A percentile compares a stretch with the other conserved stretches of the same genome.
Evolutionary conservation across 2,113 vertebrate species (phyloP).

Genomic region (Odocoileus hemionus): DNA sequence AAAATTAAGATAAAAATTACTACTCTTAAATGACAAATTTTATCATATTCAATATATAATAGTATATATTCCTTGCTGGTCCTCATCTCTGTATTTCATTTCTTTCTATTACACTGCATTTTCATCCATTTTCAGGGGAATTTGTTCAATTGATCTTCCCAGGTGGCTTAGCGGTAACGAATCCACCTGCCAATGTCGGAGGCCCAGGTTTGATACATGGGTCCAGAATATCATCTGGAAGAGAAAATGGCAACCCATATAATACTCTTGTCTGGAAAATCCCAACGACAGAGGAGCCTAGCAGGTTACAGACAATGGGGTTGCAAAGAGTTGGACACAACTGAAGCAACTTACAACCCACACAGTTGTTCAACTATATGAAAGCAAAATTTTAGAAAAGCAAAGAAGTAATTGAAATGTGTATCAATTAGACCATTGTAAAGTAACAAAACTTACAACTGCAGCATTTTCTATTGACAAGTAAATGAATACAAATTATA

Average conservation of each 20-base stretch:
- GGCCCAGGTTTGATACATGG: neutral
- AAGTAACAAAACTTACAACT: neutral
- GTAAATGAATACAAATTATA: conserved; percentile 42
- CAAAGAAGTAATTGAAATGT: neutral
- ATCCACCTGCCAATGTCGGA: neutral
- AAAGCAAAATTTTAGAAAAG: neutral
- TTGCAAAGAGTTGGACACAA: neutral
- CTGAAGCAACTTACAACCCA: neutral
- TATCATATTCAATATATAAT: neutral
- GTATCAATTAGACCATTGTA: neutral
- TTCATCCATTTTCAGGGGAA: neutral
- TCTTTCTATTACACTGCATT: neutral
- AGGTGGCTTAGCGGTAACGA: neutral
- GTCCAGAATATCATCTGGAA: neutral
- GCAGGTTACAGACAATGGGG: neutral
- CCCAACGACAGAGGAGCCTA: neutral
- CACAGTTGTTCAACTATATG: neutral
- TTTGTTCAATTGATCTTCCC: neutral
- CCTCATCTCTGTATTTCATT: neutral
- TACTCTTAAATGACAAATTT: neutral
- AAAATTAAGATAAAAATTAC: neutral
- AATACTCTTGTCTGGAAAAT: neutral
- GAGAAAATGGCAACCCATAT: neutral
- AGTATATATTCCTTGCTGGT: neutral
- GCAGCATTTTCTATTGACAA: conserved; percentile 28